Evolutionary conservation across 1,140 invertebrate genomes (phyloP), one percentile per base, ranked within the genome.

Genomic region (Calephelis virginiensis): DNA sequence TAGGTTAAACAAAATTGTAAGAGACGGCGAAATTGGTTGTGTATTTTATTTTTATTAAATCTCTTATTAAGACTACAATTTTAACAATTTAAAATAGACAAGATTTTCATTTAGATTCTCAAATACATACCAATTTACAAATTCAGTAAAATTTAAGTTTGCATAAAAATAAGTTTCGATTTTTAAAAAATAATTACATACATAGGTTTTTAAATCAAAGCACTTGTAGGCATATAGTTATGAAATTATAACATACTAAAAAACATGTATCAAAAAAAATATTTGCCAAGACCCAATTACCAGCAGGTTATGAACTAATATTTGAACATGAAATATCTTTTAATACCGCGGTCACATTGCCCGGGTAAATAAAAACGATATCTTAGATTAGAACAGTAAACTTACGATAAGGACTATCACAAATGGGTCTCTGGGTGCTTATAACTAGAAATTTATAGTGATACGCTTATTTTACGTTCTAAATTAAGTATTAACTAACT

Each of bases 361-460:
- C 53, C 67, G 66, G 75, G 74, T 69, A 85, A 87, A 87, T 82
- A 85, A 74, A 74, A 64, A 59, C 61, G 49, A 71, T 83, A 83
- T 85, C 81, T 80, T 43, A 87, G 83, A 87, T 87, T 83, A 84
- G 63, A 76, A 82, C 81, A 77, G 75, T 85, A 81, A 81, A 83
- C 76, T 64, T 40, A 50, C 74, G 81, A 83, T 85, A 83, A 80
- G 61, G 71, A 63, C 48, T 76, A 82, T 78, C 74, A 76, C 70
- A 82, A 81, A 72, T 81, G 63, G 76, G 71, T 73, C 49, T 56
- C 49, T 40, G 73, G 69, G 77, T 78, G 75, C 64, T 78, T 76
- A 76, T 67, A 75, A 77, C 38, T 64, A 17, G 72, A 70, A 66
- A 69, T 69, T 68, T 45, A 64, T 40, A 64, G 63, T 63, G 53